Base-by-base conservation (phyloP, 2,797 vertebrate genomes). In the Myiothlypis chrysogaster region DNA sequence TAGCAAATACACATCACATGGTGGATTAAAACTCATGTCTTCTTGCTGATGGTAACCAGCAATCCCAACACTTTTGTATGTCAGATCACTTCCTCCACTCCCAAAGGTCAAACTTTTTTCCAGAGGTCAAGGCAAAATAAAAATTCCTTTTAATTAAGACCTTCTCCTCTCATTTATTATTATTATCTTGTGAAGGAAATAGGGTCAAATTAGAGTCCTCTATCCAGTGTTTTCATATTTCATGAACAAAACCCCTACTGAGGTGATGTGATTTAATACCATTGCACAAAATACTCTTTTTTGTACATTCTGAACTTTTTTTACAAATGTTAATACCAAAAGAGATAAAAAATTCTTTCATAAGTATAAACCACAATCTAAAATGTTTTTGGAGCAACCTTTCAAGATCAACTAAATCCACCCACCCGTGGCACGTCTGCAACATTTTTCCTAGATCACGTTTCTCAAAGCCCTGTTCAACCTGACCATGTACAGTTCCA, bases 361-460 rank as follows among this genome's bases (percentile, higher is more conserved):
- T 17, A 71, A 79, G 6, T 10, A 3, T 59, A 69, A 77, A n/a
- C 44, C 14, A 21, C 17, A 37, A 44, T 30, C 34, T 9, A 34
- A 5, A 83, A 57, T 19, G 2, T 4, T 25, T 68, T 64, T n/a
- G 30, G 16, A 57, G 13, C 16, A 52, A 39, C 11, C 16, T 59
- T 59, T 52, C 52, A 72, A 43, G n/a, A 52, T 30, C 16, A 12
- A 7, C 11, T 46, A 46, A 52, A 18, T 66, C n/a, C 4, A 39
- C 24, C 2, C 11, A 59, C 2, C 11, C 3, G 2, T 17, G 34
- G 5, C 8, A 59, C 0, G 0, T 14, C 9, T 59, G 34, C 14
- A 46, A 34, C 20, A 73, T 34, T 80, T 80, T 66, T 59, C 7
- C 28, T 37, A 50, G 14, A 25, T 3, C 7, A 32, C 5, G 1